Base-by-base conservation (phyloP, 2,113 vertebrate species). In the Felis chaus region DNA sequence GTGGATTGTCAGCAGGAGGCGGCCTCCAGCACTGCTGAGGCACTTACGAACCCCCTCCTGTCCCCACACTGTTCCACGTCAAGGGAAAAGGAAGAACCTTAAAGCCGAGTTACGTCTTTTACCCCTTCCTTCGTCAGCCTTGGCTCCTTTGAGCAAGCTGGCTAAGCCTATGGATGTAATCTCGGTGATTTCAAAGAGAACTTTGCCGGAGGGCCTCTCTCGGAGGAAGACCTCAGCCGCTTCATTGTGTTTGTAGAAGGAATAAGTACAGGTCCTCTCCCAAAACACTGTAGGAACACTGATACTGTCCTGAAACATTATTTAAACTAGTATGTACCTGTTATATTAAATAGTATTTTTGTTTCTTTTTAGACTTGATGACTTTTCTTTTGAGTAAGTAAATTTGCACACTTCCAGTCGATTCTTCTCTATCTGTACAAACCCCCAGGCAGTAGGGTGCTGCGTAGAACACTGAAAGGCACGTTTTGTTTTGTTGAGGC, bases 371-470 rank as follows among this genome's bases (percentile, higher is more conserved):
- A 99, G 99, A 98, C 99, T 99, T 74, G 99, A 99, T 99, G 99
- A 99, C 98, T 99, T 99, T 99, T 99, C 99, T 94, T 99, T 99
- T 98, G 99, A 99, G 99, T 99, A 99, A 99, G 99, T 99, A 99
- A 95, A 97, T 96, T 86, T 98, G 97, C 97, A 69, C 66, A 48
- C 97, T 89, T 94, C 27, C 25, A 41, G 4, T 76, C 97, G 61
- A 8, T 65, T 23, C 71, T 93, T 76, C 85, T 69, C 8, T 80
- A 31, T 85, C 66, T 21, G 1, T 45, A 31, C 33, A 41, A 9
- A 85, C 39, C 8, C 50, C 92, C 78, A 80, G 86, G 71, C 89
- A 89, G 74, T 27, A 33, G 84, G 65, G 14, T 4, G 71, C 83
- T 68, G 29, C 7, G 1, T 69, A 89, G 95, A 91, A 15, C 16